phyloP scores from a whole-genome alignment of 1,140 invertebrate genomes.

The Drosophila ercepeae region DNA sequence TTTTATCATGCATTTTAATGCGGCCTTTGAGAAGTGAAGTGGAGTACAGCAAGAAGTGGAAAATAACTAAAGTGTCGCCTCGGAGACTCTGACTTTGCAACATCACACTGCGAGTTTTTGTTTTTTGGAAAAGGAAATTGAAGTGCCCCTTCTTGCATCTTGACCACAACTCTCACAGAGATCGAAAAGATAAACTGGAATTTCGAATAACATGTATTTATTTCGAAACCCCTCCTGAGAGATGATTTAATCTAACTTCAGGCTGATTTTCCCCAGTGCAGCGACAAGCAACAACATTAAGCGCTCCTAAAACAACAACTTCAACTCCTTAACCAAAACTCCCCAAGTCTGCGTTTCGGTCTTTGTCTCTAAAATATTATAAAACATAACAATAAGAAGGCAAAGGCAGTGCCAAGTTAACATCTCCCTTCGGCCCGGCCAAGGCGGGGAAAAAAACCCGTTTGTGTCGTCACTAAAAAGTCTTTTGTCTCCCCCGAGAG shows the following conservation, averaged over 20 bases:
- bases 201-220: not conserved
- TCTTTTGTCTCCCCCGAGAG: slow-evolving; percentile 31
- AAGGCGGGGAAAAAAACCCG: slow-evolving; percentile 48
- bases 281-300: slow-evolving; percentile 3
- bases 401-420: slow-evolving; percentile 71
- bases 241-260: not conserved
- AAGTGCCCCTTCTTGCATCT: not conserved
- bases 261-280: not conserved
- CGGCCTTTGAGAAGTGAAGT: slow-evolving; percentile 79
- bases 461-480: slow-evolving; percentile 79
- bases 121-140: not conserved
- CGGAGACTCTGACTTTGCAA: slow-evolving; percentile 27
- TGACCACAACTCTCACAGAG: not conserved
- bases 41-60: slow-evolving; percentile 76
- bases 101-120: slow-evolving; percentile 1
- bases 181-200: not conserved
- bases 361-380: slow-evolving; percentile 78
- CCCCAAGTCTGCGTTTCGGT: slow-evolving; percentile 36
- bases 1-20: slow-evolving; percentile 79
- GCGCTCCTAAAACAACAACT: slow-evolving; percentile 5
- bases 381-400: slow-evolving; percentile 80
- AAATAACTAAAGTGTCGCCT: slow-evolving; percentile 81
- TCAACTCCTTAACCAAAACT: slow-evolving; percentile 21
- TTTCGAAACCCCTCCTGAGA: not conserved
- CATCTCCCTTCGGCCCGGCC: slow-evolving; percentile 18